phyloP scores from a whole-genome alignment of 2,888 invertebrate genomes.

The Malthinus seriepunctatus region DNA sequence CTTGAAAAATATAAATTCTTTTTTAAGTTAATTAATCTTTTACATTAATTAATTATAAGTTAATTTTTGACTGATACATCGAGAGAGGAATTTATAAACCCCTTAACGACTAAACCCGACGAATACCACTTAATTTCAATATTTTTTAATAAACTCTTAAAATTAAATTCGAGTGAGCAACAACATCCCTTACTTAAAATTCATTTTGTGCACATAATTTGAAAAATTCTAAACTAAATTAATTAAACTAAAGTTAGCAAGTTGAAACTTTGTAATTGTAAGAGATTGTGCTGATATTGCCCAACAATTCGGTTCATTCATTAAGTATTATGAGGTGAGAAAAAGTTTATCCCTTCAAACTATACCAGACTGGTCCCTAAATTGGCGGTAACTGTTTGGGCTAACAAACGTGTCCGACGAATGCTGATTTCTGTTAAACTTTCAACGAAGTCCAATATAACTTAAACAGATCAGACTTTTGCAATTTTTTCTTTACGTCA shows the following conservation, averaged over 20 bases:
- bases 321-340: constrained; percentile 23
- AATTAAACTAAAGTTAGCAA: neutral
- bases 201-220: too few relatives aligned
- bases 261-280: constrained; percentile 11
- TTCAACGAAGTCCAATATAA: constrained; percentile 15
- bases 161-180: too few relatives aligned
- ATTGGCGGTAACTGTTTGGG: constrained; percentile 38
- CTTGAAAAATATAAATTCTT: too few relatives aligned
- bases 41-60: too few relatives aligned
- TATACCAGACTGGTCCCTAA: constrained; percentile 32
- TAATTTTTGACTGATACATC: too few relatives aligned
- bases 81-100: too few relatives aligned
- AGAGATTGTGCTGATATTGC: constrained; percentile 14
- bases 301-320: constrained; percentile 21
- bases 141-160: too few relatives aligned
- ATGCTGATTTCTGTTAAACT: constrained; percentile 28
- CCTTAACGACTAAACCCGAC: too few relatives aligned
- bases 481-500: constrained; percentile 15
- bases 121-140: too few relatives aligned
- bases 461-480: constrained; percentile 10
- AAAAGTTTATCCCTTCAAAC: constrained; percentile 28
- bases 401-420: constrained; percentile 32
- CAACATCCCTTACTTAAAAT: too few relatives aligned
- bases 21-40: too few relatives aligned
- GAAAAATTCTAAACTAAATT: neutral